These are phyloP conservation scores for Tuta absoluta DNA, from an alignment of 2,888 invertebrate genomes.

Conservation along the genomic window DNA sequence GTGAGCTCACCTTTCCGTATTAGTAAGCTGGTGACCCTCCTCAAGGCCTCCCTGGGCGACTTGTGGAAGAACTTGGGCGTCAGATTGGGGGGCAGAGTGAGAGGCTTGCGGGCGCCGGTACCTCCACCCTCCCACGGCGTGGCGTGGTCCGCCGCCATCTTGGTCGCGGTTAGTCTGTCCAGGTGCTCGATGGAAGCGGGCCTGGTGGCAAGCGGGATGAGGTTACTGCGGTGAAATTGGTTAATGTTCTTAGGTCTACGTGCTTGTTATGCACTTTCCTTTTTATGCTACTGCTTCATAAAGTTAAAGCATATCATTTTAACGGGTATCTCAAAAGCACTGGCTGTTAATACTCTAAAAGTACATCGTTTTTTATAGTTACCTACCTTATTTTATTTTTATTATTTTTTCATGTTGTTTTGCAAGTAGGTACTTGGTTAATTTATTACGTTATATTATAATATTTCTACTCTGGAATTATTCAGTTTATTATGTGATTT, in stretches of 20 bases:
- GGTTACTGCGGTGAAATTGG: constrained; percentile 15
- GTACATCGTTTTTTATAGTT: no score
- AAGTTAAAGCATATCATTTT: no score
- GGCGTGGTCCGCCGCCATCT: constrained; percentile 75
- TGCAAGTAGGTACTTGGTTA: no score
- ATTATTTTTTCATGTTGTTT: no score
- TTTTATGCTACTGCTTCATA: no score
- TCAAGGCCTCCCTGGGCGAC: constrained; percentile 91
- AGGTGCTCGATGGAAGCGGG: constrained; percentile 93
- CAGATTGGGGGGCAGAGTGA: constrained; percentile 93
- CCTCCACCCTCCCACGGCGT: constrained; percentile 74
- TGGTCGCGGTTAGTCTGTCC: constrained; percentile 84
- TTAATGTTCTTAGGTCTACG: neutral
- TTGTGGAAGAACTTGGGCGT: constrained; percentile 95
- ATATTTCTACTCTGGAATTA: no score
- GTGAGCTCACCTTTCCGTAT: constrained; percentile 88
- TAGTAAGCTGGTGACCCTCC: constrained; percentile 93
- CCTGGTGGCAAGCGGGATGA: constrained; percentile 61
- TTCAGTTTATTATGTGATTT: no score
- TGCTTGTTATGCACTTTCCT: no score
- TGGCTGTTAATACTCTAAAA: no score
- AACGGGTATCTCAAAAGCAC: no score
- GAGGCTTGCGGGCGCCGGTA: constrained; percentile 85
- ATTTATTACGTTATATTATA: no score
- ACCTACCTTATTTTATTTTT: no score